Evolutionary conservation across 37 sponge, comb jelly and placozoan genomes (phyloP).

Genomic region (Corticium candelabrum): DNA sequence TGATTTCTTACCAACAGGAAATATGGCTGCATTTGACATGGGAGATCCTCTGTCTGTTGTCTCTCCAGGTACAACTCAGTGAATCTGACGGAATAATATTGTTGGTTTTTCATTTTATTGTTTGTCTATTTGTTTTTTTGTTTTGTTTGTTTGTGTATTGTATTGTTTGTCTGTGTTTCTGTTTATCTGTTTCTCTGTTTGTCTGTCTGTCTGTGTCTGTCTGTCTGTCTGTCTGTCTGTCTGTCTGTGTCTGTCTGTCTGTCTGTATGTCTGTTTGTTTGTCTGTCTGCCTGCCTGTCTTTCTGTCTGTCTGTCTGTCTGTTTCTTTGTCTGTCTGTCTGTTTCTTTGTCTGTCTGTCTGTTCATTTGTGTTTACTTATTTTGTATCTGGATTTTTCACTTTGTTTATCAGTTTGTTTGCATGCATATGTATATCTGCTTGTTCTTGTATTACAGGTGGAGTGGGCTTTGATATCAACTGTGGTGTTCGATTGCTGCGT

Average conservation of each 20-base stretch:
- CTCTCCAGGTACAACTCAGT: constrained; percentile 91
- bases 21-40: constrained; percentile 98
- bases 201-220: neutral
- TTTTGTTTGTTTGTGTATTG: no score
- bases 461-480: constrained; percentile 98
- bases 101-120: no score
- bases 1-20: constrained; percentile 7
- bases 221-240: neutral
- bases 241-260: neutral
- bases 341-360: neutral
- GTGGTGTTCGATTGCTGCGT: constrained; percentile 89
- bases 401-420: neutral
- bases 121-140: no score
- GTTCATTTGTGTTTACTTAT: neutral
- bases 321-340: neutral
- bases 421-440: neutral
- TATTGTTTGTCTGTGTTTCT: neutral
- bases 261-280: no score
- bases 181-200: neutral
- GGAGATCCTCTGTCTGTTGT: constrained; percentile 78
- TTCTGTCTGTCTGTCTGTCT: neutral
- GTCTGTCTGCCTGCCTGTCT: no score
- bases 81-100: no score
- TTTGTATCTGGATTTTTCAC: neutral
- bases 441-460: constrained; percentile 54